phyloP scores from a whole-genome alignment of 2,797 vertebrate species.

The Lagodon rhomboides region DNA sequence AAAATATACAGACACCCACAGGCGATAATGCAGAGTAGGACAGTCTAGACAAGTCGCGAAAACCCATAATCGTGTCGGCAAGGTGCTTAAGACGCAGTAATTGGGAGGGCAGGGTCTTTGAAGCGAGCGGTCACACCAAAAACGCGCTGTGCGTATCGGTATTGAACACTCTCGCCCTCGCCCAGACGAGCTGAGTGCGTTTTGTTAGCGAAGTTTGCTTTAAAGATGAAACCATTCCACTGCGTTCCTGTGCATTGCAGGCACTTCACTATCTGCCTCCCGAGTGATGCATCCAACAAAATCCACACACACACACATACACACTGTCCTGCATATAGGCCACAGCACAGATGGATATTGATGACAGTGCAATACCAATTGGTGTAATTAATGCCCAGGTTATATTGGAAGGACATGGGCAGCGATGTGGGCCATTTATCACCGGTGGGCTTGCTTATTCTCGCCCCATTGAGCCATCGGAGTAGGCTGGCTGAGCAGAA shows the following conservation, averaged over 20 bases:
- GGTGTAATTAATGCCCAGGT: slow-evolving; percentile 87
- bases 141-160: slow-evolving; percentile 11
- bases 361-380: slow-evolving; percentile 84
- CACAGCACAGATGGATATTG: slow-evolving; percentile 76
- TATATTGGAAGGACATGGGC: slow-evolving; percentile 82
- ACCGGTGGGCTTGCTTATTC: slow-evolving; percentile 77
- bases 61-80: slow-evolving; percentile 39
- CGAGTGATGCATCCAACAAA: slow-evolving; percentile 48
- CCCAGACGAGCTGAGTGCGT: slow-evolving; percentile 19
- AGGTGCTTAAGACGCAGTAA: slow-evolving; percentile 28
- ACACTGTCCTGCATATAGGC: slow-evolving; percentile 21
- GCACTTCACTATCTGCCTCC: slow-evolving; percentile 27
- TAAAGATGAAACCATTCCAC: slow-evolving; percentile 50
- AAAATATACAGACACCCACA: slow-evolving; percentile 27
- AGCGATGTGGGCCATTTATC: slow-evolving; percentile 83
- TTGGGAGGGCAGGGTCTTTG: slow-evolving; percentile 30
- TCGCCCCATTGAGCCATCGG: slow-evolving; percentile 80
- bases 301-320: slow-evolving; percentile 12
- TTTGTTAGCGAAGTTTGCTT: slow-evolving; percentile 50
- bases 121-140: slow-evolving; percentile 13
- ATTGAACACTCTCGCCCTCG: slow-evolving; percentile 15
- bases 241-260: slow-evolving; percentile 17
- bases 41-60: slow-evolving; percentile 21
- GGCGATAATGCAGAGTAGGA: slow-evolving; percentile 12
- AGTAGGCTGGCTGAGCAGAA: slow-evolving; percentile 79